phyloP scores from a whole-genome alignment of 2,888 invertebrate genomes.

The Chironomus tentans region DNA sequence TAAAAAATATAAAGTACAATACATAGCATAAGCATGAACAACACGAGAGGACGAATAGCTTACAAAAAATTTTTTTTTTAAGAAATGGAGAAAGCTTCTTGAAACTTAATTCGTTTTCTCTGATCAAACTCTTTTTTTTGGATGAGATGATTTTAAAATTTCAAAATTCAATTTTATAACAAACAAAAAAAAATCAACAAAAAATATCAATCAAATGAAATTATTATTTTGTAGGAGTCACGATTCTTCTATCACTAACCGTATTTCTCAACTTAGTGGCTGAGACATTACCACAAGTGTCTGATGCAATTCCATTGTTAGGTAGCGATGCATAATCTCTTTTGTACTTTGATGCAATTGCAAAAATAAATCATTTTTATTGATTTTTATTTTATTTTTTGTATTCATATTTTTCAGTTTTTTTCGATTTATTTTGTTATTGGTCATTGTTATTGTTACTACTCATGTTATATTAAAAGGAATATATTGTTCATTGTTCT shows the following conservation, averaged over 20 bases:
- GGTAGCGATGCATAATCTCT: conserved; percentile 55
- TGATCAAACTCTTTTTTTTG: too few relatives aligned
- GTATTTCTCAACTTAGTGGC: conserved; percentile 99
- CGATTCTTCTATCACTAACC: conserved; percentile 98
- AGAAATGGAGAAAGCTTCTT: too few relatives aligned
- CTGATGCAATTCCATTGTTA: conserved; percentile 99
- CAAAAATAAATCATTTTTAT: neutral
- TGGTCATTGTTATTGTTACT: conserved; percentile 2
- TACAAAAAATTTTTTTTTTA: too few relatives aligned
- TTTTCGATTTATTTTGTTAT: neutral
- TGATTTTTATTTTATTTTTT: neutral
- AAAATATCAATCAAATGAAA: conserved; percentile 30
- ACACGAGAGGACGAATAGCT: too few relatives aligned
- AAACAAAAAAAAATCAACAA: neutral
- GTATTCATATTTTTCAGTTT: neutral
- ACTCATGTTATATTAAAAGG: neutral
- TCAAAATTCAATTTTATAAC: too few relatives aligned
- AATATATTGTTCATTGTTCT: neutral
- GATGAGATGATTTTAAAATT: too few relatives aligned
- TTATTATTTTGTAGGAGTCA: conserved; percentile 71
- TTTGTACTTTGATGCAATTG: neutral
- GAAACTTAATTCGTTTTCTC: too few relatives aligned
- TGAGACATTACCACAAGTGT: conserved; percentile 99
- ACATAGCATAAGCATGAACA: too few relatives aligned
- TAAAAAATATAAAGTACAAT: too few relatives aligned